Percentiles rank a stretch among this genome's conserved stretches.
Evolutionary conservation across 1,140 invertebrate species (phyloP).

Genomic region (Papilio aristodemus): DNA sequence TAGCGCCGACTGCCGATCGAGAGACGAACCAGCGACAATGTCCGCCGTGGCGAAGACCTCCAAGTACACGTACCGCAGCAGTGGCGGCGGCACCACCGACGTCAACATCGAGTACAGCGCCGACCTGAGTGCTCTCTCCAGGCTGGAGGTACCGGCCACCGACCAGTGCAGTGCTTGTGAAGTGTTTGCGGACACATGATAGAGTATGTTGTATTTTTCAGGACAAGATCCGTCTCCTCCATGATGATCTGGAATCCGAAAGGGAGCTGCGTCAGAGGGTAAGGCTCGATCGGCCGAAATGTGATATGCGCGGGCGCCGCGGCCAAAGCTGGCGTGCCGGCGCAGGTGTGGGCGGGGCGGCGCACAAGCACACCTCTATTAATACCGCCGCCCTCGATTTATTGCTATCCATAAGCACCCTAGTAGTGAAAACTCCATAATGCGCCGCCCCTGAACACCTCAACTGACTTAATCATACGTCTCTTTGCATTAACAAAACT

Average conservation of each 20-base stretch:
- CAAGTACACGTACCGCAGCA: slow-evolving; percentile 93
- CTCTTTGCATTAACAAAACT: not conserved
- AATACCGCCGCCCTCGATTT: slow-evolving; percentile 62
- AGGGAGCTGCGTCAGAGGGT: slow-evolving; percentile 98
- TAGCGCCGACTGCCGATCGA: slow-evolving; percentile 78
- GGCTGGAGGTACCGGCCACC: slow-evolving; percentile 91
- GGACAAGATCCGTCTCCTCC: slow-evolving; percentile 98
- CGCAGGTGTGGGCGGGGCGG: slow-evolving; percentile 60
- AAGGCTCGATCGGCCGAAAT: slow-evolving; percentile 81
- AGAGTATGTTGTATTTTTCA: slow-evolving; percentile 83
- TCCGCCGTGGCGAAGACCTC: slow-evolving; percentile 90
- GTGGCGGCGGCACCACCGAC: slow-evolving; percentile 89
- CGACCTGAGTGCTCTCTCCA: slow-evolving; percentile 94
- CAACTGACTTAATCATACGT: not conserved
- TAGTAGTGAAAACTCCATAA: slow-evolving; percentile 35
- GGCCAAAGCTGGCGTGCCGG: slow-evolving; percentile 70
- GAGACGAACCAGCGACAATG: slow-evolving; percentile 82
- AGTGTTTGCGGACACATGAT: slow-evolving; percentile 72
- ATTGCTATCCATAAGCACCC: slow-evolving; percentile 48
- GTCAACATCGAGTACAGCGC: slow-evolving; percentile 96
- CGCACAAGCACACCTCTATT: slow-evolving; percentile 64
- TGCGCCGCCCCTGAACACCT: slow-evolving; percentile 32
- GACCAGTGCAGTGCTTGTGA: slow-evolving; percentile 75
- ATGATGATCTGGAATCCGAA: slow-evolving; percentile 98
- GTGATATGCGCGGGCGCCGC: slow-evolving; percentile 66